These are phyloP conservation scores for Haliclona indistincta DNA, from an alignment of 37 sponge, comb jelly and placozoan species.

Conservation along the genomic window DNA sequence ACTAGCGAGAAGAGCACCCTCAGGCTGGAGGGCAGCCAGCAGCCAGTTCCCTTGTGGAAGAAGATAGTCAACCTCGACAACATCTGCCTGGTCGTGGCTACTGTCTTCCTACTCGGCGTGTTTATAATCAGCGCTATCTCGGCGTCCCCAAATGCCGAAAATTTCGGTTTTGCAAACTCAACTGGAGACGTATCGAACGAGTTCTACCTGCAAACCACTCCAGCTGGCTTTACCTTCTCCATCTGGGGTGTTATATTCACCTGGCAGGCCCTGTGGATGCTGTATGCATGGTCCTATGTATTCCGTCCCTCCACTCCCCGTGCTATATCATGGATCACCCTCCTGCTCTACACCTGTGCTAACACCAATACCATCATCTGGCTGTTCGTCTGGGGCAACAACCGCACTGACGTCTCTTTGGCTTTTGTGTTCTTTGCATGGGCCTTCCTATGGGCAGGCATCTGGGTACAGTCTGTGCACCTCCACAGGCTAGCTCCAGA, in stretches of 20 bases:
- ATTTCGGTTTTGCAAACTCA: not conserved
- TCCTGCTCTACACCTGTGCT: constrained; percentile 6
- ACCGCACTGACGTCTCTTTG: constrained; percentile 13
- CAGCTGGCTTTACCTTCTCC: constrained; percentile 48
- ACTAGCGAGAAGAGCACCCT: too few species aligned
- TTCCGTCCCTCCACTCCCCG: constrained; percentile 20
- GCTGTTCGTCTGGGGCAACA: constrained; percentile 32
- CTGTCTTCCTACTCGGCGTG: not conserved
- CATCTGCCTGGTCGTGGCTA: too few species aligned
- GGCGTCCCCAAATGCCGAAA: not conserved
- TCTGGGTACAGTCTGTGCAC: too few species aligned
- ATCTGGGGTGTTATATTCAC: constrained; percentile 65
- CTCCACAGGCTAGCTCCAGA: too few species aligned
- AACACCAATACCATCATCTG: constrained; percentile 24
- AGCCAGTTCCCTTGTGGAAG: too few species aligned
- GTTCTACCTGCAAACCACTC: constrained; percentile 30
- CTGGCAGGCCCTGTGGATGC: constrained; percentile 54
- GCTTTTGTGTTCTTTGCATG: constrained; percentile 20
- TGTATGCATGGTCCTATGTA: constrained; percentile 57
- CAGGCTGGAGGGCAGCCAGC: too few species aligned
- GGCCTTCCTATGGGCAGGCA: not conserved
- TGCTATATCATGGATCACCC: constrained; percentile 16
- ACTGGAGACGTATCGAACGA: constrained; percentile 17
- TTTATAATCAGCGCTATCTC: constrained; percentile 14
- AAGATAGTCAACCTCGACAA: too few species aligned